A percentile compares a stretch with the other conserved stretches of the same genome.
These are phyloP conservation scores for Ceratothoa steindachneri DNA, from an alignment of 2,888 invertebrate species.

Conservation along the genomic window DNA sequence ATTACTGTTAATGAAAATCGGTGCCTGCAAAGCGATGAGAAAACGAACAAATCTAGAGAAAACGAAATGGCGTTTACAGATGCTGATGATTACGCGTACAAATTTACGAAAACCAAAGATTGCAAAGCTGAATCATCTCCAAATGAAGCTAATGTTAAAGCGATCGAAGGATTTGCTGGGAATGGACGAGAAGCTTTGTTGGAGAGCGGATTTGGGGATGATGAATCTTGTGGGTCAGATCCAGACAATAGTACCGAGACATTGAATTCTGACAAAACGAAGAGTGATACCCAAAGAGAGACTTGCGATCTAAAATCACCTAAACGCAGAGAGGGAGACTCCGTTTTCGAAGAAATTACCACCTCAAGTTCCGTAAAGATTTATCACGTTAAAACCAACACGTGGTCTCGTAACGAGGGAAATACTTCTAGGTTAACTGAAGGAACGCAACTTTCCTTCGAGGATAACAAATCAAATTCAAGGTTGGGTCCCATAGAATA, in stretches of 20 bases:
- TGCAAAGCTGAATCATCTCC: neutral
- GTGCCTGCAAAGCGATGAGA: neutral
- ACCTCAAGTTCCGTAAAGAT: too few species aligned
- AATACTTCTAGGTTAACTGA: too few species aligned
- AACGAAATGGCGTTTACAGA: neutral
- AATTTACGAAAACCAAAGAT: neutral
- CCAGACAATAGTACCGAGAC: neutral
- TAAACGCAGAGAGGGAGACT: too few species aligned
- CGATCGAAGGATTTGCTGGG: neutral
- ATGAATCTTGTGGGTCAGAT: neutral
- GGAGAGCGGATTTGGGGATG: slow-evolving; percentile 5
- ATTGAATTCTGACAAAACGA: neutral
- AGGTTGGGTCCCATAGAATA: too few species aligned
- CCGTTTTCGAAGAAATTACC: too few species aligned
- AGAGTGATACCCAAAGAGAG: neutral
- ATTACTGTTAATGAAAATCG: neutral
- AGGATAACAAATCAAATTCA: too few species aligned
- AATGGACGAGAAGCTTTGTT: neutral
- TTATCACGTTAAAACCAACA: too few species aligned
- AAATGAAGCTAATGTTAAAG: neutral
- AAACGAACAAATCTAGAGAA: too few species aligned
- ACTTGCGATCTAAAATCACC: neutral
- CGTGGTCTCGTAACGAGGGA: too few species aligned
- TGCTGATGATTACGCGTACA: neutral
- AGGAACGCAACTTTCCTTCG: too few species aligned